Evolutionary conservation across 92 coral and sea anemone genomes (phyloP), one percentile per base, ranked within the genome.

Genomic region (Bergia sp.): DNA sequence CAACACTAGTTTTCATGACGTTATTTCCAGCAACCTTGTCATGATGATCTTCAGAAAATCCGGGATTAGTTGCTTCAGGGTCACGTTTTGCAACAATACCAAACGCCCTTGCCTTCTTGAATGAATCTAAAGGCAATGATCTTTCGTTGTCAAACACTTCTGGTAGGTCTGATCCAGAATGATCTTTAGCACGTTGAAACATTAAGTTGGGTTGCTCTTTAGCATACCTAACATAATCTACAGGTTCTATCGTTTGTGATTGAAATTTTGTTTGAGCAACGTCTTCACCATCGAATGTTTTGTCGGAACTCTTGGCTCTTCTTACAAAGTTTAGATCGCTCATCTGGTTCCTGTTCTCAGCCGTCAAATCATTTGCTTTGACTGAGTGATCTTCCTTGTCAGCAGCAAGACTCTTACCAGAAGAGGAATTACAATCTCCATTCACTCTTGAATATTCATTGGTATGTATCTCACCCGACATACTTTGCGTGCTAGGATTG

Each of bases 81-180:
- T 50, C 77, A 7, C 15, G 42, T 84, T 39, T 71, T 69, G 79
- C 87, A 71, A 47, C 87, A 84, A 84, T 49, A 16, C 79, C 67
- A 9, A 69, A 69, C 16, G 45, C 7, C n/a, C 64, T 84, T 71
- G 65, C 44, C 67, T 4, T 47, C 37, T 84, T 69, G 57, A 38
- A 71, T 5, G 79, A 23, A 23, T 47, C 74, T 44, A 36, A 69
- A 71, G 77, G 38, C 16, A 37, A 1, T 47, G 37, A 37, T 36
- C 16, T 74, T 40, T 66, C 41, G 53, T 66, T 82, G 45, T 43
- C 55, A 41, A 15, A 29, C 3, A 39, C 72, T 69, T 66, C 61
- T 67, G 43, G 76, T 43, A 21, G 58, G 57, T 37, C 49, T 43
- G 73, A 7, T 42, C 7, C 3, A 82, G 42, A 23, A 41, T 29